Evolutionary conservation across 2,888 invertebrate species (phyloP).

Genomic region (Geotrupes spiniger): DNA sequence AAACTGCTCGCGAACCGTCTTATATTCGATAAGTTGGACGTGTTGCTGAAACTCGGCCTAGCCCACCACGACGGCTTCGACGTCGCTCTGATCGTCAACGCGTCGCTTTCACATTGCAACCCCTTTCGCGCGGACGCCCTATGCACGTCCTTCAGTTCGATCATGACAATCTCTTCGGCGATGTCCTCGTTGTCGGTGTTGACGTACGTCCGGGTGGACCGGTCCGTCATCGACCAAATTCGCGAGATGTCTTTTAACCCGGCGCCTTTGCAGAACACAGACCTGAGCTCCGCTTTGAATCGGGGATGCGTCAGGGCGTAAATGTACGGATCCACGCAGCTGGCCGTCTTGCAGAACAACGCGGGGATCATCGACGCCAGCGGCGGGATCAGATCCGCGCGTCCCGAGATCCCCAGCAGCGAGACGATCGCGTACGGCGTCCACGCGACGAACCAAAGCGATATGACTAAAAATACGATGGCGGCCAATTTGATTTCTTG

Average conservation of each 20-base stretch:
- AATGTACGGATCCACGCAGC: constrained; percentile 77
- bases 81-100: constrained; percentile 21
- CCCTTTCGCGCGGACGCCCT: background rate
- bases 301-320: constrained; percentile 78
- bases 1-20: constrained; percentile 47
- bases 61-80: constrained; percentile 56
- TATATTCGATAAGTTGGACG: constrained; percentile 47
- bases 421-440: constrained; percentile 78
- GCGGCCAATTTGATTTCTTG: constrained; percentile 71
- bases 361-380: constrained; percentile 73
- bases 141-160: constrained; percentile 37
- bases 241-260: background rate
- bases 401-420: constrained; percentile 67
- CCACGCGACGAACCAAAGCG: constrained; percentile 77
- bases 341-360: constrained; percentile 76
- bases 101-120: background rate
- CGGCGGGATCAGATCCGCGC: constrained; percentile 64
- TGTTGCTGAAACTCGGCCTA: constrained; percentile 55
- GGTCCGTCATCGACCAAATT: background rate
- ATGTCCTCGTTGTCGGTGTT: constrained; percentile 47
- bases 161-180: constrained; percentile 56
- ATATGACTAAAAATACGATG: constrained; percentile 67
- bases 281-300: constrained; percentile 63
- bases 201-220: constrained; percentile 2
- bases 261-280: constrained; percentile 44